Evolutionary conservation across 2,797 vertebrate genomes (phyloP).

Genomic region (Uromys caudimaculatus): DNA sequence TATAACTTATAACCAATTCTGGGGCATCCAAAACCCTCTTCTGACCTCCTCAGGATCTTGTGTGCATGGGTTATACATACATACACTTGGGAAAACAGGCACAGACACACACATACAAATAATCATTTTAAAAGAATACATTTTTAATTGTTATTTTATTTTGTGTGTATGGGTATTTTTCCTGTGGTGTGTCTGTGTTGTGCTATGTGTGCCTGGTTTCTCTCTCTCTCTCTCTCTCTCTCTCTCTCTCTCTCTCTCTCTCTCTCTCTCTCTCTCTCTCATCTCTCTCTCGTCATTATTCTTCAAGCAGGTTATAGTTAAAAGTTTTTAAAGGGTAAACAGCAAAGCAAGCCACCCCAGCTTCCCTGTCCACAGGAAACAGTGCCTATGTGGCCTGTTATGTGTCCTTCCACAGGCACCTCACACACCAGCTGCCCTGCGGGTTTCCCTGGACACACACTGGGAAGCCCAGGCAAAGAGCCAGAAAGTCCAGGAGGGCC

Average conservation of each 20-base stretch:
- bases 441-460: background rate
- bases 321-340: background rate
- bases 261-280: no score
- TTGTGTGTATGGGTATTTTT: background rate
- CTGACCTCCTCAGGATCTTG: background rate
- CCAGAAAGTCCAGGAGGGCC: background rate
- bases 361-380: background rate
- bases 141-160: background rate
- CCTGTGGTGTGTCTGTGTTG: no score
- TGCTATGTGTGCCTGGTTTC: no score
- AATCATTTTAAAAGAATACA: background rate
- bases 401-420: background rate
- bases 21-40: background rate
- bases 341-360: background rate
- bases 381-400: background rate
- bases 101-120: background rate
- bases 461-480: background rate
- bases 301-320: slow-evolving; percentile 37
- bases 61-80: background rate
- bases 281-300: background rate
- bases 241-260: background rate
- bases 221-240: no score
- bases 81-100: background rate
- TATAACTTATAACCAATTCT: background rate
- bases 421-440: background rate